Conservation (phyloP, 2,888 invertebrate genomes). For the Aricia artaxerxes region DNA sequence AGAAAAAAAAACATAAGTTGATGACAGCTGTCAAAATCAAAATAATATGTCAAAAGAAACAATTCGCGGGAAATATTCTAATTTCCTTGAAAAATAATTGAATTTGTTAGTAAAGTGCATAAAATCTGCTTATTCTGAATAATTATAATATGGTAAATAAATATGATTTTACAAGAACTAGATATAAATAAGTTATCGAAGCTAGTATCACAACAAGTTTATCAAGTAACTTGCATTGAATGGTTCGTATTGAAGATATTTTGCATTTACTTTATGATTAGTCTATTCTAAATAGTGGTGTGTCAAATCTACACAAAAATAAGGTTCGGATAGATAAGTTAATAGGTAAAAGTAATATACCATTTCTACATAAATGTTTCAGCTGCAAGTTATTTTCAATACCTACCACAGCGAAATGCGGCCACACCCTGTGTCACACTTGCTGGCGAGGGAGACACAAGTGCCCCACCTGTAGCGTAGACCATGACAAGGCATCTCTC, state of each 20-base stretch:
- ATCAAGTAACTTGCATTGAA: conserved; percentile 63
- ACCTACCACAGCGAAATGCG: conserved; percentile 63
- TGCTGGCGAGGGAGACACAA: conserved; percentile 60
- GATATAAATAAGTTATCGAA: conserved; percentile 52
- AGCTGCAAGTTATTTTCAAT: conserved; percentile 65
- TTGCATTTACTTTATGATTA: not conserved
- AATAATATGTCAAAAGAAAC: not conserved
- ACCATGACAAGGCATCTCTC: conserved; percentile 52
- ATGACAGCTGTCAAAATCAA: no score
- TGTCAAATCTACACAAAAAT: not conserved
- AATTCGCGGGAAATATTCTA: not conserved
- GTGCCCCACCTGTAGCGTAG: conserved; percentile 56
- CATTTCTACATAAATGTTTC: conserved; percentile 42
- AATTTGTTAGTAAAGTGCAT: not conserved
- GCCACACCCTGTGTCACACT: conserved; percentile 63
- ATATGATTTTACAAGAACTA: conserved; percentile 51
- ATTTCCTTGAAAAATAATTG: not conserved
- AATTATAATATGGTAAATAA: conserved; percentile 30
- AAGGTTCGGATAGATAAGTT: not conserved
- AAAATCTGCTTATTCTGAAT: not conserved
- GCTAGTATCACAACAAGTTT: conserved; percentile 52
- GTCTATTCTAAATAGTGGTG: not conserved
- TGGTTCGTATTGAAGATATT: conserved; percentile 54
- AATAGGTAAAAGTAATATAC: not conserved
- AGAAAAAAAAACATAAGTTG: no score